These are phyloP conservation scores for Bruchidius siliquastri DNA, from an alignment of 2,888 invertebrate genomes.

Conservation along the genomic window DNA sequence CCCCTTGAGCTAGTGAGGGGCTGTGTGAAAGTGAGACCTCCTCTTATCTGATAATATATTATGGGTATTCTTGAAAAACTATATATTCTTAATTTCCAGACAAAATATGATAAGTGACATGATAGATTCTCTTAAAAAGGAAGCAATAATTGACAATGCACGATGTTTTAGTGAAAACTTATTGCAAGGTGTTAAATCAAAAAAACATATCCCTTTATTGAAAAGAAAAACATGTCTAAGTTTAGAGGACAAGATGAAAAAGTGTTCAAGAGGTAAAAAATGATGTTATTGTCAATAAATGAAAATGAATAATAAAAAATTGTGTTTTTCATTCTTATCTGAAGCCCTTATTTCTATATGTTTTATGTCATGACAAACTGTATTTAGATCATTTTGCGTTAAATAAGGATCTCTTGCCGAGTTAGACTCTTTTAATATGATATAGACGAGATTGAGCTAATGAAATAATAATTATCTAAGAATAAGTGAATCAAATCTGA, in stretches of 20 bases:
- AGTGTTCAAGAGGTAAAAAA: constrained; percentile 64
- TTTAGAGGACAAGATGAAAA: constrained; percentile 73
- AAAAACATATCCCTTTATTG: constrained; percentile 68
- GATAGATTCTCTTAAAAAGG: constrained; percentile 40
- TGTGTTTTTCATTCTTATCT: too few relatives aligned
- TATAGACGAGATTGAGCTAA: too few relatives aligned
- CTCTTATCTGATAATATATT: constrained; percentile 28
- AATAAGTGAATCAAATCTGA: too few relatives aligned
- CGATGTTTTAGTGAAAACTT: constrained; percentile 56
- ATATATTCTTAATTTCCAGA: constrained; percentile 41
- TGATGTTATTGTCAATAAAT: constrained; percentile 7
- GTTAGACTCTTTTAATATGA: too few relatives aligned
- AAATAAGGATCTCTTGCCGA: too few relatives aligned
- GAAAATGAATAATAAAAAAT: constrained; percentile 5
- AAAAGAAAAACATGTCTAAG: constrained; percentile 74
- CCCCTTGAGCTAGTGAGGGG: too few relatives aligned
- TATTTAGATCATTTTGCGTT: too few relatives aligned
- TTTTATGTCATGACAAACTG: too few relatives aligned
- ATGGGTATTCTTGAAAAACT: neutral
- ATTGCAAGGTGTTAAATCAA: constrained; percentile 63
- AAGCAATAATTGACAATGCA: constrained; percentile 12
- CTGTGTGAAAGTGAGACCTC: too few relatives aligned
- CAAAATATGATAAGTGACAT: constrained; percentile 56
- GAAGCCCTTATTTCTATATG: too few relatives aligned
- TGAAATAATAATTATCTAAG: too few relatives aligned